Percentiles rank a stretch among this genome's conserved stretches.
Conservation (phyloP, 1,140 invertebrate genomes). For the Zeugodacus cucurbitae region DNA sequence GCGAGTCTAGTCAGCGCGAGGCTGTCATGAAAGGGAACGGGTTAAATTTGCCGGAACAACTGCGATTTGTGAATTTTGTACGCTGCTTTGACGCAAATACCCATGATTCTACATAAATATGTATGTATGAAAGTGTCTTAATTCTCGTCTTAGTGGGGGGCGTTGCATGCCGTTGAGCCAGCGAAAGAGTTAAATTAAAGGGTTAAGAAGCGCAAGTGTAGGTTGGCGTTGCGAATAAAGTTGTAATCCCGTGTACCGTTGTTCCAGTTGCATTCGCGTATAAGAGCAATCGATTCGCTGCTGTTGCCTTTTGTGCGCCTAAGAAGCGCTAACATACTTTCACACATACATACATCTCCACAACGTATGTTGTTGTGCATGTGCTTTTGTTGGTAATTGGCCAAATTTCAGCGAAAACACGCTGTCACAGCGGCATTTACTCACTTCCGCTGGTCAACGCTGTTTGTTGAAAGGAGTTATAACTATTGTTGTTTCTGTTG, state of each 20-base stretch:
- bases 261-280: not conserved
- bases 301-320: not conserved
- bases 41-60: not conserved
- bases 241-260: not conserved
- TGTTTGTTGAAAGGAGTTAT: not conserved
- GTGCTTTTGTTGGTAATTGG: constrained; percentile 42
- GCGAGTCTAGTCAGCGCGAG: no score
- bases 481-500: not conserved
- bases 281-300: not conserved
- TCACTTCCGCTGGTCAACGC: not conserved
- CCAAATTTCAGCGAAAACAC: constrained; percentile 46
- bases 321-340: no score
- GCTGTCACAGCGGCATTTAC: not conserved
- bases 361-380: not conserved
- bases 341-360: not conserved
- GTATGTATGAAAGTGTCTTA: no score
- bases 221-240: not conserved
- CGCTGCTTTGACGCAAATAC: not conserved
- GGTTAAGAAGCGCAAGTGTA: not conserved
- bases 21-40: constrained; percentile 23
- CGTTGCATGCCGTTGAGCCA: not conserved
- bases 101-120: no score
- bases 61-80: not conserved
- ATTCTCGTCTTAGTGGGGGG: not conserved
- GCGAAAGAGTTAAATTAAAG: not conserved